Evolutionary conservation across 1,140 invertebrate species (phyloP).

Genomic region (Telenomus remus): DNA sequence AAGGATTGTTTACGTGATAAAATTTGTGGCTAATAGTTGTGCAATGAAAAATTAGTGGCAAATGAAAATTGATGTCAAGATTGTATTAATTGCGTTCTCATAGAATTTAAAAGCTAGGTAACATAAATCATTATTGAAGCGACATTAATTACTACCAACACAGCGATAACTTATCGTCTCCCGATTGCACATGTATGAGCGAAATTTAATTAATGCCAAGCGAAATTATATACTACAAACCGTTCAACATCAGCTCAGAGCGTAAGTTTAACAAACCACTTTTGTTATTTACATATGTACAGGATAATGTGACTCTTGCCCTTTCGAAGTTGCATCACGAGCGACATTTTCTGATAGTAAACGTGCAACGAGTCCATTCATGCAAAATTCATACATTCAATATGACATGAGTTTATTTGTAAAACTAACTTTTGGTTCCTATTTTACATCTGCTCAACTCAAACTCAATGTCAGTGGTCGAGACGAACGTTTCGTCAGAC

Average conservation of each 20-base stretch:
- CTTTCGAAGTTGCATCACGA: neutral
- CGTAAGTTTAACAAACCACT: constrained; percentile 39
- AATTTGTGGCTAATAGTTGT: no score
- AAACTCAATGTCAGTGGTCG: no score
- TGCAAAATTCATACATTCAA: no score
- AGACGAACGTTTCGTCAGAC: no score
- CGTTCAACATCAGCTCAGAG: constrained; percentile 31
- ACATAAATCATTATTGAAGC: constrained; percentile 54
- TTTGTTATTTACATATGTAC: constrained; percentile 41
- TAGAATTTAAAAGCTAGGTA: constrained; percentile 37
- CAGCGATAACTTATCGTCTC: constrained; percentile 57
- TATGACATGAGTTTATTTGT: no score
- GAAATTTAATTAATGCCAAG: constrained; percentile 58
- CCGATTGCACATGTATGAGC: constrained; percentile 42
- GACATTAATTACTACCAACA: constrained; percentile 57
- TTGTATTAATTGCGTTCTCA: constrained; percentile 15
- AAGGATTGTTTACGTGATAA: no score
- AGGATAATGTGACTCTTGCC: constrained; percentile 13
- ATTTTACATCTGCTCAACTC: no score
- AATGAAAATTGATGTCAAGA: constrained; percentile 1
- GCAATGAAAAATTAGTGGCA: neutral
- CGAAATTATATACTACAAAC: constrained; percentile 51
- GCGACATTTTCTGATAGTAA: neutral
- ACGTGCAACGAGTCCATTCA: neutral
- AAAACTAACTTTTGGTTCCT: no score